Evolutionary conservation across 2,888 invertebrate species (phyloP), one percentile per base, ranked within the genome.

Genomic region (Lasioglossum pauxillum): DNA sequence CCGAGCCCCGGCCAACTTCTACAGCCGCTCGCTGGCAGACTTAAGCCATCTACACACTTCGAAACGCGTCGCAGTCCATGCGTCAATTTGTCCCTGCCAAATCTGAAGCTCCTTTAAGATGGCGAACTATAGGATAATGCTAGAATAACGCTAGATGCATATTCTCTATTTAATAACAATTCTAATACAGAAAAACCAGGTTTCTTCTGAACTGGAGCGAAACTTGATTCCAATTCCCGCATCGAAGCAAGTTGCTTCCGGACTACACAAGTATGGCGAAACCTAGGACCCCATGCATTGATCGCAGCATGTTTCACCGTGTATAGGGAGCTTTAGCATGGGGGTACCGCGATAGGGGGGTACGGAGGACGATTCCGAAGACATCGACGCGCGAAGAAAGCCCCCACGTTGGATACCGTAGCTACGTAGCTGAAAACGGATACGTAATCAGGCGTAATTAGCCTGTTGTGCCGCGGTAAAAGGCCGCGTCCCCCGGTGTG

Each of bases 371-470:
- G 84, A 77, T 74, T 31, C 16, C 35, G 69, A 38, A 38, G 27
- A 53, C 41, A 72, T 83, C 57, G 74, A 46, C 71, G 75, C 75
- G 64, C 72, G 73, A 27, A 38, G 73, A 78, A 84, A 69, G 75
- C 75, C 69, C 7, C 69, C 10, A 84, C 80, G 82, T 75, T 76
- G 83, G 53, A 38, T 38, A 41, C 69, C 67, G 84, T 80, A 76
- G 67, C 73, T 85, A 89, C 85, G 89, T 86, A 87, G 84, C 89
- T 88, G 84, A 90, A 90, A 91, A 89, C 84, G 85, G 84, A 84
- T 90, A 91, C 89, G 90, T 92, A 93, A 93, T 92, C 93, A 91
- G 90, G 89, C 91, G 90, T 93, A 93, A 93, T 93, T 93, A 93
- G 92, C 92, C 91, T 91, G 91, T 92, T 92, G 92, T 92, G 86